Evolutionary conservation across 2,888 invertebrate species (phyloP), one percentile per base, ranked within the genome.

Genomic region (Drosophila sordidapex): DNA sequence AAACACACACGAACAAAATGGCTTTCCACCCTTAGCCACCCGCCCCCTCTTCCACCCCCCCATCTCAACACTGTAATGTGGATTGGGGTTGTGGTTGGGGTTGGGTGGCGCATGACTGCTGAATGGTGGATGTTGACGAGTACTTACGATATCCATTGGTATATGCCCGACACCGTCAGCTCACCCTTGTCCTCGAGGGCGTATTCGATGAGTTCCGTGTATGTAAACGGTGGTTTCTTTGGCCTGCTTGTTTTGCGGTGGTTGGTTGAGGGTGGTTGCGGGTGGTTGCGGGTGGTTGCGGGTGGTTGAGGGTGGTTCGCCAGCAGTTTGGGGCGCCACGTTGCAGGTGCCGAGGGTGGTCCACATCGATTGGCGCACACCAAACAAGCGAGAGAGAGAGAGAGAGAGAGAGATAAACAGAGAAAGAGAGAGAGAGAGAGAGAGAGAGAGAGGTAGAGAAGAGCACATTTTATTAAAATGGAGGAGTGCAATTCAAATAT

Each of bases 71-170:
- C 10, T 25, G 49, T 25, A 46, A 21, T 25, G 27, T 48, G 33
- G 36, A 48, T n/a, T 49, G 18, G 53, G 31, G 52, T 27, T 21
- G 25, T 35, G 59, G 48, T 11, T 29, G 46, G 35, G 52, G 11
- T 5, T 7, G 33, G 63, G 48, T 25, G 40, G 46, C 33, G 51
- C n/a, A n/a, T 35, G 38, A 25, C 18, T 57, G 36, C 31, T 29
- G 29, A 33, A 31, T 54, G 46, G 64, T 51, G 49, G 52, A 57
- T 48, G 25, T 59, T 60, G 61, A 52, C 48, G 59, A 70, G 71
- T 87, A 96, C 97, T 97, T 94, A 98, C 98, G 97, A 97, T 90
- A 98, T 98, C 98, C 98, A 98, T 88, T 97, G 96, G 93, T 98
- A 98, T 85, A 98, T 98, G 63, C 97, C 98, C 8, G 97, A 97